phyloP scores from a whole-genome alignment of 2,888 invertebrate species.

The Myopa testacea region DNA sequence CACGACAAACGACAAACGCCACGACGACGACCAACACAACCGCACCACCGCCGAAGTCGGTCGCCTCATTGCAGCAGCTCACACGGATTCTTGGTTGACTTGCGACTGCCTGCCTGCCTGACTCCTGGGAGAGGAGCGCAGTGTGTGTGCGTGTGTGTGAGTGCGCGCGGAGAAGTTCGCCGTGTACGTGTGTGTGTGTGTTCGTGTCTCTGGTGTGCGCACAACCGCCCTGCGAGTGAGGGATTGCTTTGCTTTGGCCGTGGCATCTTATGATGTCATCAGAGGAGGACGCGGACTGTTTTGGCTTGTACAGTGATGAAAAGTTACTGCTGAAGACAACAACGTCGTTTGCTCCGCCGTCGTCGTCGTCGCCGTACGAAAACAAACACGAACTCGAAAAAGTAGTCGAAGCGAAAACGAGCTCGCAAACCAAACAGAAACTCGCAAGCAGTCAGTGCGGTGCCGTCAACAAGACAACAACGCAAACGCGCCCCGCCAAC shows the following conservation, averaged over 20 bases:
- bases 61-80: background rate
- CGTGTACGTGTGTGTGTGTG: constrained; percentile 30
- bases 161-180: constrained; percentile 5
- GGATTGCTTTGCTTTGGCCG: constrained; percentile 63
- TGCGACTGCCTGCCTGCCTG: background rate
- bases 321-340: constrained; percentile 90
- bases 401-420: constrained; percentile 32
- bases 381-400: constrained; percentile 38
- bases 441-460: constrained; percentile 63
- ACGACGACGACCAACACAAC: background rate
- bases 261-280: constrained; percentile 93
- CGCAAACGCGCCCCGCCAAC: constrained; percentile 50
- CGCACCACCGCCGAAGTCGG: background rate
- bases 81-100: constrained; percentile 17
- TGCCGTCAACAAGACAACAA: constrained; percentile 66
- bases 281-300: constrained; percentile 95
- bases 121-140: background rate
- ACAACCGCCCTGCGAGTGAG: constrained; percentile 39
- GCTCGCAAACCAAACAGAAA: constrained; percentile 36
- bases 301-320: constrained; percentile 90
- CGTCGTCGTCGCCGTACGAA: constrained; percentile 45
- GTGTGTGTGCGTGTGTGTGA: background rate
- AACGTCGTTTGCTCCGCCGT: constrained; percentile 46
- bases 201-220: constrained; percentile 24
- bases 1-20: background rate